These are phyloP conservation scores for Sula dactylatra DNA, from an alignment of 2,113 vertebrate species.

Conservation along the genomic window DNA sequence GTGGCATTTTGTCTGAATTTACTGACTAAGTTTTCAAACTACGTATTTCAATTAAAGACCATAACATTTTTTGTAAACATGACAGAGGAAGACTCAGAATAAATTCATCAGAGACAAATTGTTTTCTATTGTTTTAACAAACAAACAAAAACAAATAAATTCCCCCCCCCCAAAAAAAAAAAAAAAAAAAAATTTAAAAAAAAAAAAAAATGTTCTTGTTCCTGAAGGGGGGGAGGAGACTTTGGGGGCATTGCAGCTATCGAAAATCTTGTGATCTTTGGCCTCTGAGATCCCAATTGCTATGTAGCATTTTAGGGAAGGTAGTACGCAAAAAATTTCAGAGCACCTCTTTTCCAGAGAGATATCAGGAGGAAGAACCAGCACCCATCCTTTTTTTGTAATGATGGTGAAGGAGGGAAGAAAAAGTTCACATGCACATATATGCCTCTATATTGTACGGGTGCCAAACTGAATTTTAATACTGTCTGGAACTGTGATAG, in stretches of 20 bases:
- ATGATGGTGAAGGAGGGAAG: background rate
- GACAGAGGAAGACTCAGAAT: background rate
- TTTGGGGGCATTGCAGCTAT: background rate
- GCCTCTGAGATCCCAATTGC: background rate
- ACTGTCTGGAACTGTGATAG: background rate
- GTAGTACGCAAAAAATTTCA: background rate
- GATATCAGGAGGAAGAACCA: background rate
- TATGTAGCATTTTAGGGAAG: background rate
- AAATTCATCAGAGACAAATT: background rate
- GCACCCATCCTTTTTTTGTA: background rate
- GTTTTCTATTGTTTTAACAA: background rate
- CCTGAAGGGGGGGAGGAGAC: background rate
- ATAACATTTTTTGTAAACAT: background rate
- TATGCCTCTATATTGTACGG: background rate
- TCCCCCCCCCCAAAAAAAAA: background rate
- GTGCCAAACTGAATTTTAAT: background rate
- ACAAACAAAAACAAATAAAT: no score
- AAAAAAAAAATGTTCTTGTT: background rate
- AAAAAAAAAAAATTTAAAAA: background rate
- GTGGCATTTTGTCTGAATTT: background rate
- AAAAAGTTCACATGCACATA: background rate
- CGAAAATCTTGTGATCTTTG: background rate
- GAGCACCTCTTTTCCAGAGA: background rate
- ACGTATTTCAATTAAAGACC: background rate
- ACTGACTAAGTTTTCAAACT: background rate